Base-by-base conservation (phyloP, 2,888 invertebrate genomes). In the Melipona bicolor region DNA sequence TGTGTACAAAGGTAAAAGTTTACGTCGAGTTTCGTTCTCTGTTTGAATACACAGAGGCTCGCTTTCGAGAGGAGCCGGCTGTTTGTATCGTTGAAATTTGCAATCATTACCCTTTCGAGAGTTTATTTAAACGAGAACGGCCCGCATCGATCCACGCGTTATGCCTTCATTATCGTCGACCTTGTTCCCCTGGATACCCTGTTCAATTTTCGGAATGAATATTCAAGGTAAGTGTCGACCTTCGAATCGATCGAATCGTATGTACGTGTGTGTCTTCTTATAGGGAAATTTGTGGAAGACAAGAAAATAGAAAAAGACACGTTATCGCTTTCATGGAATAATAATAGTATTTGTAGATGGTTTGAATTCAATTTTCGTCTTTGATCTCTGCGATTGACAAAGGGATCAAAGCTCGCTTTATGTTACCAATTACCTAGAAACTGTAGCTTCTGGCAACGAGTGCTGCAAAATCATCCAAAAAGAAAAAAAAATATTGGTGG, bases 91-190 rank as follows among this genome's bases (percentile, higher is more conserved):
- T 61, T 54, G 74, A 61, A 68, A 79, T 79, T 74, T 49, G 54
- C 75, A 69, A 79, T 69, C 62, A 68, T 74, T 79, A 79, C 62
- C 21, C 74, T 79, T 79, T 78, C 78, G 62, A 2, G 62, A 2
- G 52, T 79, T 79, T 79, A 54, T 79, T 79, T 62, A 61, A 75
- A 75, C 68, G 27, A 62, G 61, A 67, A 50, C 21, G 17, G n/a
- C n/a, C 43, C 19, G 52, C 61, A 70, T 77, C 61, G 61, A 69
- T 77, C 36, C 52, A 0, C 19, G 36, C 24, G 71, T 59, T 54
- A 65, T 24, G 24, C 19, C 64, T 64, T 43, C 65, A 43, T 65
- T 43, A 50, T 36, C 24, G 50, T 6, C 36, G 76, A 77, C 76
- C 69, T 69, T 77, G 52, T 15, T 36, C 50, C n/a, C 21, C 9